Evolutionary conservation across 2,797 vertebrate genomes (phyloP).

Genomic region (Dendrocincla fuliginosa): DNA sequence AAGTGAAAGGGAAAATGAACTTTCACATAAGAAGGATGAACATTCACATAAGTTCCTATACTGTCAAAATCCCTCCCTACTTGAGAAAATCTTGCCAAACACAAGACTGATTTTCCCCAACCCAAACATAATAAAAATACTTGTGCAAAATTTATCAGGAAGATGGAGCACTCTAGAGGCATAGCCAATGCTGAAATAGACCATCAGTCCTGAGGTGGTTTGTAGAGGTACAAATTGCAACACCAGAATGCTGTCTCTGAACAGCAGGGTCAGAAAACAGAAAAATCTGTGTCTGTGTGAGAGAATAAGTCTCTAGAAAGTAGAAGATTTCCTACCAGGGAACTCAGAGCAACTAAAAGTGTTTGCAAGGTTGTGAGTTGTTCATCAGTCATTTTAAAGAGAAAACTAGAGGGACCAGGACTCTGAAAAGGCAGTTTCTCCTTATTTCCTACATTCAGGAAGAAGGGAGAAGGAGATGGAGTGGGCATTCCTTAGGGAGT

Average conservation of each 20-base stretch:
- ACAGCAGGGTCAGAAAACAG: neutral
- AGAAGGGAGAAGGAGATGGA: neutral
- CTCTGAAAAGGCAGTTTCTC: neutral
- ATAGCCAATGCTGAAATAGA: neutral
- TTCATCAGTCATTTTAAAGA: neutral
- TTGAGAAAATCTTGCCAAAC: neutral
- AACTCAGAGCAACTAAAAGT: neutral
- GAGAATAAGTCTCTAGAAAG: neutral
- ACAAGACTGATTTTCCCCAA: neutral
- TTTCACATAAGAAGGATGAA: neutral
- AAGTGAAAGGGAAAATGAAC: neutral
- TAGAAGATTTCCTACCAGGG: neutral
- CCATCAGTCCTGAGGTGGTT: neutral
- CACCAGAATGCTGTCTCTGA: neutral
- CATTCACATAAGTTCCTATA: neutral
- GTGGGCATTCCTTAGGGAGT: neutral
- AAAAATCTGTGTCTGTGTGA: neutral
- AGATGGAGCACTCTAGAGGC: neutral
- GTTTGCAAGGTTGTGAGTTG: neutral
- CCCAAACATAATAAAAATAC: neutral
- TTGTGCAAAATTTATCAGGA: neutral
- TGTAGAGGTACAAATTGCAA: neutral
- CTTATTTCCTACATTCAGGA: neutral
- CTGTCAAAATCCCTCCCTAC: neutral
- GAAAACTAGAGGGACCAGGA: neutral